Percentiles rank a stretch among this genome's conserved stretches.
These are phyloP conservation scores for Torymus tubicola DNA, from an alignment of 2,888 invertebrate species.

Conservation along the genomic window DNA sequence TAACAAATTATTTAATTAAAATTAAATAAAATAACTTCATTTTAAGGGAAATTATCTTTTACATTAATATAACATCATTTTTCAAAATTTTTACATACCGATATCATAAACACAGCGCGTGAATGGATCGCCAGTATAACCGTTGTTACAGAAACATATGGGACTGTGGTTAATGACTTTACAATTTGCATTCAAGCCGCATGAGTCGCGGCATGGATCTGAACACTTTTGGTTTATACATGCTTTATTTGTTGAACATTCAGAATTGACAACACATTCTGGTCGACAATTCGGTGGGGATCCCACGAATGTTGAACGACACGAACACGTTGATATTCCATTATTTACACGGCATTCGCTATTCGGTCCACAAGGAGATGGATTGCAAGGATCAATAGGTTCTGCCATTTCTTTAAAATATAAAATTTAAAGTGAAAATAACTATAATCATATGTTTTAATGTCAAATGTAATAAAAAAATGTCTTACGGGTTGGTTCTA, in stretches of 20 bases:
- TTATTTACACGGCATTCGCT: conserved; percentile 77
- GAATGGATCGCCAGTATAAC: conserved; percentile 79
- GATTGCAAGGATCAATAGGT: conserved; percentile 79
- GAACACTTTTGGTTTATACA: conserved; percentile 79
- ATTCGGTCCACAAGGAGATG: conserved; percentile 78
- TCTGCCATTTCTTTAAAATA: conserved; percentile 68
- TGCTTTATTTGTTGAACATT: conserved; percentile 78
- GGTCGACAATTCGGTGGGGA: conserved; percentile 78
- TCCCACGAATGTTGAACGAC: conserved; percentile 77
- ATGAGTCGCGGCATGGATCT: conserved; percentile 79
- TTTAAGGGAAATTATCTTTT: too few relatives aligned
- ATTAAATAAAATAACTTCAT: too few relatives aligned
- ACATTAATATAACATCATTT: too few relatives aligned
- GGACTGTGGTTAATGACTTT: conserved; percentile 80
- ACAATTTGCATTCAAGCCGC: conserved; percentile 79
- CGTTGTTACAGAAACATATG: conserved; percentile 79
- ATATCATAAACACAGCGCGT: conserved; percentile 58
- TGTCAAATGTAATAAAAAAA: neutral
- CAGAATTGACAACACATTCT: conserved; percentile 78
- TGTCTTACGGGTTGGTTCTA: conserved; percentile 77
- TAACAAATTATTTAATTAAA: too few relatives aligned
- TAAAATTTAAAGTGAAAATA: conserved; percentile 69
- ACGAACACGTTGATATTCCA: conserved; percentile 78
- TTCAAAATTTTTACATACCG: conserved; percentile 13
- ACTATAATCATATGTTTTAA: neutral